Conservation (phyloP, 2,888 invertebrate species). For the Cephus spinipes region DNA sequence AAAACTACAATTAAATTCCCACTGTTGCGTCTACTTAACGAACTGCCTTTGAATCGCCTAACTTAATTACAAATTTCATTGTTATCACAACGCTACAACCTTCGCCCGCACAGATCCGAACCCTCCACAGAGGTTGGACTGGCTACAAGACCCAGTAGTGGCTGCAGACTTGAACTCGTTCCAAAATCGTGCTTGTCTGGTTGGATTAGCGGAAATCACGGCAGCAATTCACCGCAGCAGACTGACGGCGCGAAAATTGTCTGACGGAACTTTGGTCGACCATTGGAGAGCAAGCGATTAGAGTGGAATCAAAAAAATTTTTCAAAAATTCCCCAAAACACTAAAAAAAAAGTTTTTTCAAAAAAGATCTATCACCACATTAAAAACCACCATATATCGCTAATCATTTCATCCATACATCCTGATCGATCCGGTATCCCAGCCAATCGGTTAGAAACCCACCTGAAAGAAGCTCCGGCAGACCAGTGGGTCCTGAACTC, state of each 20-base stretch:
- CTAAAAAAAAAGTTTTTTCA: too few relatives aligned
- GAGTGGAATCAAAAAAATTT: too few relatives aligned
- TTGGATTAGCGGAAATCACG: background rate
- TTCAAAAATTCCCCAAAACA: too few relatives aligned
- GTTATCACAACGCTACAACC: too few relatives aligned
- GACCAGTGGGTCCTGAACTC: background rate
- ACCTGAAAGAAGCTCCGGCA: background rate
- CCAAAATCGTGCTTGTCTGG: slow-evolving; percentile 1
- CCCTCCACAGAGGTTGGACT: too few relatives aligned
- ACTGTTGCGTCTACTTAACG: background rate
- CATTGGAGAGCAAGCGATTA: too few relatives aligned
- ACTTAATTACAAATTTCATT: background rate
- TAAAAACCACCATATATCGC: too few relatives aligned
- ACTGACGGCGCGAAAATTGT: slow-evolving; percentile 35
- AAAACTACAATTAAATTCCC: too few relatives aligned
- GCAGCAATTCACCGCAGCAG: slow-evolving; percentile 17
- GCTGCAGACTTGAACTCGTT: background rate
- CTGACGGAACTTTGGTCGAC: slow-evolving; percentile 6
- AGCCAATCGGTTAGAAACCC: background rate
- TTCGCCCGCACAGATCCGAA: too few relatives aligned
- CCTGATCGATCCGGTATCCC: too few relatives aligned
- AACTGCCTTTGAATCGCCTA: background rate
- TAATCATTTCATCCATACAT: too few relatives aligned
- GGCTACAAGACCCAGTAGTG: background rate
- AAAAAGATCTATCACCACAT: too few relatives aligned